Evolutionary conservation across 2,797 vertebrate species (phyloP), one percentile per base, ranked within the genome.

Genomic region (Eulemur albifrons): DNA sequence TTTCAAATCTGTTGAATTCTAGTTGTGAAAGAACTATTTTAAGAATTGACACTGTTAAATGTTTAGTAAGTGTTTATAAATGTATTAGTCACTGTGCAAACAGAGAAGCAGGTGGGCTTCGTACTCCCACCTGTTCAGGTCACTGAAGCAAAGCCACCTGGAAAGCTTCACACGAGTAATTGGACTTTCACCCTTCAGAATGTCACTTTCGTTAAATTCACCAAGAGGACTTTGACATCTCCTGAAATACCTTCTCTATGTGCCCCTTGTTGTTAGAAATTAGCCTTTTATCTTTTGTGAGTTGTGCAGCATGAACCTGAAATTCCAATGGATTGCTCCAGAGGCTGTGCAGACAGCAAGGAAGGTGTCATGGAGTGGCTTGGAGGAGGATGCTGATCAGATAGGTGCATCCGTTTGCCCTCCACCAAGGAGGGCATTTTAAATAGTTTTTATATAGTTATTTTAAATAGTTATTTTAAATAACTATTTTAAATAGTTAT

Each of bases 11-110:
- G 94, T 67, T 81, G 88, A 72, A 88, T 83, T 93, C 75, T 93
- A n/a, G 59, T 77, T 91, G 80, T 93, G 91, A 96, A 96, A 96
- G 96, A 83, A 67, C 95, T 95, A 59, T 82, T 97, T 97, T 89
- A 81, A 96, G 72, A 77, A 87, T 63, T 89, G 90, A 91, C 94
- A 89, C 63, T 89, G 91, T 94, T 77, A 84, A 96, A 96, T 95
- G 96, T 97, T 97, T 97, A 96, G 94, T 97, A 79, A 91, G 82
- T 97, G 97, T 97, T 97, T 96, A 96, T 96, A 95, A 97, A 97
- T 75, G 87, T 88, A 82, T 96, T 97, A 93, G 96, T 98, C 97
- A 97, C 91, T 94, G 94, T 93, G 86, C 91, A 97, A 96, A 97
- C 96, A 97, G 86, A 96, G 81, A 86, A 84, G 93, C 97, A 97